Evolutionary conservation across 2,888 invertebrate genomes (phyloP).

Genomic region (Mythimna albipuncta): DNA sequence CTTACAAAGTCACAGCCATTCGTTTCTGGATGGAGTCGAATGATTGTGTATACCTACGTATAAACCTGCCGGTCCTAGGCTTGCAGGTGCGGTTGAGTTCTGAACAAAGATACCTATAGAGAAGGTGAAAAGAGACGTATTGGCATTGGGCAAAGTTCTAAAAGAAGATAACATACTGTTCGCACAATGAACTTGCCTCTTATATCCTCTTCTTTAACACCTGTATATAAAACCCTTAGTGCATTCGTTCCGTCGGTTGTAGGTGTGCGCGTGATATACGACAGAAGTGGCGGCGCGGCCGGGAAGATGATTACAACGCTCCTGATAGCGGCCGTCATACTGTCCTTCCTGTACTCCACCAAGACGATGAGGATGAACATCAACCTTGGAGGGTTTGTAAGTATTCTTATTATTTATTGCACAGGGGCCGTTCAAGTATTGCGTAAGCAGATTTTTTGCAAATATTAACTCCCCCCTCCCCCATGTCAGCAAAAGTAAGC

Average conservation of each 20-base stretch:
- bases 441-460: too few species aligned
- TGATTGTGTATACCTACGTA: too few species aligned
- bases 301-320: constrained; percentile 93
- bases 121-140: not conserved
- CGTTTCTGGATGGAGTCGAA: not conserved
- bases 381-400: constrained; percentile 94
- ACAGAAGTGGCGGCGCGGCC: constrained; percentile 94
- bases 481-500: too few species aligned
- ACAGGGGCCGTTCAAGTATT: too few species aligned
- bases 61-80: too few species aligned
- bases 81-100: not conserved
- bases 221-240: not conserved
- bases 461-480: too few species aligned
- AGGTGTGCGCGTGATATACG: constrained; percentile 95
- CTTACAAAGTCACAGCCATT: not conserved
- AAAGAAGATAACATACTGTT: not conserved
- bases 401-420: constrained; percentile 69
- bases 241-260: constrained; percentile 15
- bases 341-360: constrained; percentile 93
- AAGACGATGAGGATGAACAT: constrained; percentile 93
- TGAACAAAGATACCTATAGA: not conserved
- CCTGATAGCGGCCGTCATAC: constrained; percentile 92
- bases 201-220: not conserved
- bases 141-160: not conserved
- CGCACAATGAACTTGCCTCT: not conserved